Base-by-base conservation (phyloP, 2,888 invertebrate species). In the Pollenia labialis region DNA sequence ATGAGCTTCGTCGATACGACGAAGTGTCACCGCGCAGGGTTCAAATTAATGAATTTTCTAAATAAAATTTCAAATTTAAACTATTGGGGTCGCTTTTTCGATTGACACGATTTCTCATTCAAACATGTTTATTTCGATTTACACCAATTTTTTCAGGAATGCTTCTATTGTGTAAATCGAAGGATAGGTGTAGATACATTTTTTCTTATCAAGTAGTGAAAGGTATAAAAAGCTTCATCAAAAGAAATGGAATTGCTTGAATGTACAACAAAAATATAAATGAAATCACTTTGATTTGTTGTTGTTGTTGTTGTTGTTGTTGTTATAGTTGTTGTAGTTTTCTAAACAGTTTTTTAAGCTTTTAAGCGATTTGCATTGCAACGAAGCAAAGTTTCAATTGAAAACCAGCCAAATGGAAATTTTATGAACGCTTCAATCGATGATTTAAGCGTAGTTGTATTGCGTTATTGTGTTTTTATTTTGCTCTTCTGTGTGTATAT, bases 391-490 rank as follows among this genome's bases (percentile, higher is more conserved):
- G 87, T 88, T 88, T 87, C 86, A 88, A 89, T 89, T 89, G 88
- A 89, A 85, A 88, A 83, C 83, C 88, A 89, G 81, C 87, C 88
- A 88, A 89, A 89, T 88, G 89, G 89, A 89, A 89, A 87, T 87
- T 87, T 88, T 89, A 89, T 88, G 89, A 88, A 88, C 88, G 88
- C 87, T 89, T 87, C 88, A 89, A 88, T 89, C 88, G 88, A 89
- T 88, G 85, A 86, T 84, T 89, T 88, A 87, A 89, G 88, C 87
- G 86, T 80, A 87, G 85, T 79, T 82, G 74, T 81, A 23, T 80
- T 83, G 23, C 77, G 16, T 46, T 18, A 32, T 32, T 50, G 18
- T 58, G 62, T 72, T 69, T 54, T 18, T 81, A 40, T 85, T 69
- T 50, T 32, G 32, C 32, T 32, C 6, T 60, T 62, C 54, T 75